A percentile compares a stretch with the other conserved stretches of the same genome.
Conservation (phyloP, 2,888 invertebrate species). For the Hipparchia sbordonii region DNA sequence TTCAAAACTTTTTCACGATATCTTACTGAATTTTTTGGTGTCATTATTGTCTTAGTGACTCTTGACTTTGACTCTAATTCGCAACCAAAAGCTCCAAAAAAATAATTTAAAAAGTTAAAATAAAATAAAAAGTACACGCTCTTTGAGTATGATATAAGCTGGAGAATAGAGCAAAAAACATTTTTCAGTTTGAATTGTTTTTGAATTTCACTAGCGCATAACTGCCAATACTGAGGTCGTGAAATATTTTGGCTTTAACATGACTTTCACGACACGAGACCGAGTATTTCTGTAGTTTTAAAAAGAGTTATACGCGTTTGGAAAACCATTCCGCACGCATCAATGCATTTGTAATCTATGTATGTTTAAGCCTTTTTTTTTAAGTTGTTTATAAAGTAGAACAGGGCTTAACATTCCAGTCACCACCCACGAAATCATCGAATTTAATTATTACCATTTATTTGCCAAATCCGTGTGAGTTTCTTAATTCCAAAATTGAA, state of each 20-base stretch:
- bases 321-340: slow-evolving; percentile 8
- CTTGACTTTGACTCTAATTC: not conserved
- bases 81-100: not conserved
- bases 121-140: slow-evolving; percentile 1
- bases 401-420: no score
- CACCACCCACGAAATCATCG: no score
- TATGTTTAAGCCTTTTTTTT: not conserved
- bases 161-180: not conserved
- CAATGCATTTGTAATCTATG: not conserved
- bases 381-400: no score
- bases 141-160: slow-evolving; percentile 9
- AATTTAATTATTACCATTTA: no score
- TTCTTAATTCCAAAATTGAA: no score
- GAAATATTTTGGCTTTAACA: slow-evolving; percentile 10
- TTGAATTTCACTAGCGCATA: slow-evolving; percentile 3
- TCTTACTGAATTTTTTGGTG: not conserved
- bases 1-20: not conserved
- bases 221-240: slow-evolving; percentile 5
- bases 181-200: slow-evolving; percentile 10
- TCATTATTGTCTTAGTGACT: not conserved
- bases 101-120: not conserved
- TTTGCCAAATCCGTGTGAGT: no score
- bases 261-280: not conserved
- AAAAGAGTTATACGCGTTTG: not conserved
- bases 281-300: slow-evolving; percentile 7